Evolutionary conservation across 2,797 vertebrate genomes (phyloP).

Genomic region (Falco cherrug): DNA sequence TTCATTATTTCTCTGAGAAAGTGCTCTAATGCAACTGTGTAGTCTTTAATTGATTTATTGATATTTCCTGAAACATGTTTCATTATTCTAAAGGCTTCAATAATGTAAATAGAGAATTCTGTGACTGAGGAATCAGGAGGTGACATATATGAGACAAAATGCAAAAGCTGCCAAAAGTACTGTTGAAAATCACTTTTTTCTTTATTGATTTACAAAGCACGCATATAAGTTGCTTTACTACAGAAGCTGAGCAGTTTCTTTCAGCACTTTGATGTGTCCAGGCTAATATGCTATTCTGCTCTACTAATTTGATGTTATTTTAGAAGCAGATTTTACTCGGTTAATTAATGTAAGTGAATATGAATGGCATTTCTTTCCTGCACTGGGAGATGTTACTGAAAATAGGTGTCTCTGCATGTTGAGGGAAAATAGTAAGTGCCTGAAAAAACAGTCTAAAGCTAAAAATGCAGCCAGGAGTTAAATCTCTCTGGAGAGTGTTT

Average conservation of each 20-base stretch:
- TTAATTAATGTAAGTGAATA: conserved; percentile 24
- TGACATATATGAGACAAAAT: neutral
- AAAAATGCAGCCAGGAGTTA: neutral
- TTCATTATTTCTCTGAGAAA: neutral
- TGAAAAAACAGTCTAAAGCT: neutral
- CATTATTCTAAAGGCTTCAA: conserved; percentile 17
- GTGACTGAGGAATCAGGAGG: neutral
- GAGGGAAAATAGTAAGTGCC: neutral
- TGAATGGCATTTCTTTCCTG: neutral
- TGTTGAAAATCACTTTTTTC: neutral
- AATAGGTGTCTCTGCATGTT: neutral
- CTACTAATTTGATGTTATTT: conserved; percentile 25
- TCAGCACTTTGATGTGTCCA: conserved; percentile 31
- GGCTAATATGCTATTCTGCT: conserved; percentile 1
- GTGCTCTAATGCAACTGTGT: neutral
- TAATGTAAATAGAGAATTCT: neutral
- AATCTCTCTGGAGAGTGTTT: conserved; percentile 5
- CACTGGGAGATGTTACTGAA: neutral
- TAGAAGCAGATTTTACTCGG: neutral
- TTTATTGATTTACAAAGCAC: conserved; percentile 9
- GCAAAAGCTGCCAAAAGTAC: neutral
- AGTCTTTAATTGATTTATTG: neutral
- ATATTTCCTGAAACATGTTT: neutral
- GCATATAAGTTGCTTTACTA: neutral
- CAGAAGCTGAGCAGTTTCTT: neutral